Evolutionary conservation across 2,888 invertebrate genomes (phyloP), one percentile per base, ranked within the genome.

Genomic region (Anagyrus pseudococci): DNA sequence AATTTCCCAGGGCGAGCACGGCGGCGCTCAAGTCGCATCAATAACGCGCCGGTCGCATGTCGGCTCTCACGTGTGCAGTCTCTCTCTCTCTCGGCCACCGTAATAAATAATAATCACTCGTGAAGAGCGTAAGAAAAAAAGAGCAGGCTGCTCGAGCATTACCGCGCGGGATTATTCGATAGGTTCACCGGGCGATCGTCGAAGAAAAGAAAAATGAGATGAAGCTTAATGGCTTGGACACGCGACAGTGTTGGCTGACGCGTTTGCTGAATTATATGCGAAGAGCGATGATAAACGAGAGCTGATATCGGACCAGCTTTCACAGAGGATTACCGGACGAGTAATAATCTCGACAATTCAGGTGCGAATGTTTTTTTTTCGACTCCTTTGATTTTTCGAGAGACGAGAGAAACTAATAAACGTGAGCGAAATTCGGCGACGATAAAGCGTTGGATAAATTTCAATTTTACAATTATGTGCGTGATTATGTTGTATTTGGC

Each of bases 241-340:
- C 61, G 67, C 67, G 69, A 71, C 68, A 68, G 68, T 69, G 68
- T 60, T 10, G 29, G 29, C 29, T 29, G 68, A 53, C 54, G 57
- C 65, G 66, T 57, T 58, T 61, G 66, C 58, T 72, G 71, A 71
- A 70, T 71, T 70, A 10, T 29, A 71, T 69, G 66, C 66, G 64
- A 66, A 65, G 6, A 37, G 48, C 60, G 64, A 62, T 63, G 68
- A 70, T 69, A 69, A 71, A 71, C 67, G 67, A 65, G 41, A 49
- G 57, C 19, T 19, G 26, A 54, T 54, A 29, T 10, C 4, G 4
- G 29, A n/a, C n/a, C n/a, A n/a, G n/a, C n/a, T n/a, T n/a, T n/a
- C n/a, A n/a, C n/a, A 29, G 10, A 29, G 29, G 29, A 29, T 29
- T 29, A 29, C n/a, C n/a, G n/a, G n/a, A 10, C 29, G 29, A 4